phyloP scores from a whole-genome alignment of 2,797 vertebrate species.

The Nannoperca australis region DNA sequence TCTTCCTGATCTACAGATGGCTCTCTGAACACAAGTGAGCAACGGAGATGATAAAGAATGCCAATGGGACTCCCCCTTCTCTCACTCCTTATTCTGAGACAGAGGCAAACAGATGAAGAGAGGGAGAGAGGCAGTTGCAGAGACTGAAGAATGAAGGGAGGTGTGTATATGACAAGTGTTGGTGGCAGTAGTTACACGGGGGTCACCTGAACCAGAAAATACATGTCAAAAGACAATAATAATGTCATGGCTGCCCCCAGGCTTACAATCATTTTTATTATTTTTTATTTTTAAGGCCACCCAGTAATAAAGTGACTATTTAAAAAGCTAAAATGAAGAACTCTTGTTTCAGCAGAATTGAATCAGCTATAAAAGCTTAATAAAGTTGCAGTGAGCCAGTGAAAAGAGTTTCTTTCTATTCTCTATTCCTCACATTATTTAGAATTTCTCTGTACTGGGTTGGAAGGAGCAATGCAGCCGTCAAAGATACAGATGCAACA shows the following conservation, averaged over 20 bases:
- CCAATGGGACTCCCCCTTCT: slow-evolving; percentile 76
- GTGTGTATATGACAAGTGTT: slow-evolving; percentile 28
- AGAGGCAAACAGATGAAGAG: slow-evolving; percentile 65
- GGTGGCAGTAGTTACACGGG: slow-evolving; percentile 40
- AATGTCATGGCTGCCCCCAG: slow-evolving; percentile 1
- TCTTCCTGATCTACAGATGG: slow-evolving; percentile 81
- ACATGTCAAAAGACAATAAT: slow-evolving; percentile 41
- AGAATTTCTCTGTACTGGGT: slow-evolving; percentile 48
- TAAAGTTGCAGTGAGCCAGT: slow-evolving; percentile 48
- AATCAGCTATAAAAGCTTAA: slow-evolving; percentile 42
- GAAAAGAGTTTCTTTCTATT: slow-evolving; percentile 40
- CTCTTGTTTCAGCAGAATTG: slow-evolving; percentile 26
- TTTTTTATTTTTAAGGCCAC: slow-evolving; percentile 21
- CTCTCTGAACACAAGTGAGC: slow-evolving; percentile 77
- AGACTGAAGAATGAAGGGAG: slow-evolving; percentile 52
- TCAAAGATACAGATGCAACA: slow-evolving; percentile 69
- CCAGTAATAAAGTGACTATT: slow-evolving; percentile 28
- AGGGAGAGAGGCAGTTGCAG: slow-evolving; percentile 39
- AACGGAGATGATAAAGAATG: slow-evolving; percentile 78
- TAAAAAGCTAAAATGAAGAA: slow-evolving; percentile 10
- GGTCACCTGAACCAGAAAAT: slow-evolving; percentile 50
- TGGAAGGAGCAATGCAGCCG: slow-evolving; percentile 57
- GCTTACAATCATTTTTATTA: slow-evolving; percentile 1
- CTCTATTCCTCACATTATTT: slow-evolving; percentile 55
- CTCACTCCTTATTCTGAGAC: slow-evolving; percentile 72